These are phyloP conservation scores for Edolisoma coerulescens DNA, from an alignment of 2,113 vertebrate genomes.

Conservation along the genomic window DNA sequence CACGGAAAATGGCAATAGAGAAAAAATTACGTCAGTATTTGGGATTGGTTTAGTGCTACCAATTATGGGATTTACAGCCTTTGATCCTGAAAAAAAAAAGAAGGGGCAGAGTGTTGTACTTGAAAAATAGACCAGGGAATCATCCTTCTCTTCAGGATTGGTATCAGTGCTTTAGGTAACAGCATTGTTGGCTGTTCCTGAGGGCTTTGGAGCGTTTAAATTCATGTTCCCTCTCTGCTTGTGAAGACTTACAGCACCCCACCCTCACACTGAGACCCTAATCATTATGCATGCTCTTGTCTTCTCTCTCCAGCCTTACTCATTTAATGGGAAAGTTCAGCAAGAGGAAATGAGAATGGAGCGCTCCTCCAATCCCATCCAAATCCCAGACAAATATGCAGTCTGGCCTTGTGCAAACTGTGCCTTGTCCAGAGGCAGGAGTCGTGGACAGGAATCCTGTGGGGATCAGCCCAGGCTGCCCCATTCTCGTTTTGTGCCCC, in stretches of 20 bases:
- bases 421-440: neutral
- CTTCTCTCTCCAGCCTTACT: neutral
- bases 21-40: neutral
- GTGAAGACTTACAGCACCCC: neutral
- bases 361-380: neutral
- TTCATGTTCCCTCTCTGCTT: neutral
- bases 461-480: neutral
- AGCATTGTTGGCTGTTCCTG: neutral
- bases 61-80: neutral
- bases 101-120: neutral
- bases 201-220: neutral
- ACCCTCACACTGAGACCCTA: neutral
- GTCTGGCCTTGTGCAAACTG: neutral
- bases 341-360: neutral
- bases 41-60: neutral
- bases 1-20: neutral
- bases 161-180: neutral
- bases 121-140: neutral
- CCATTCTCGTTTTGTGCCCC: neutral
- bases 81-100: neutral
- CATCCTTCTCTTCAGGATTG: neutral
- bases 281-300: neutral
- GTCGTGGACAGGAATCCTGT: accelerated
- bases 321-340: neutral
- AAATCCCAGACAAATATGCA: neutral